A percentile compares a stretch with the other conserved stretches of the same genome.
Evolutionary conservation across 1,140 invertebrate species (phyloP).

Genomic region (Globodera rostochiensis): DNA sequence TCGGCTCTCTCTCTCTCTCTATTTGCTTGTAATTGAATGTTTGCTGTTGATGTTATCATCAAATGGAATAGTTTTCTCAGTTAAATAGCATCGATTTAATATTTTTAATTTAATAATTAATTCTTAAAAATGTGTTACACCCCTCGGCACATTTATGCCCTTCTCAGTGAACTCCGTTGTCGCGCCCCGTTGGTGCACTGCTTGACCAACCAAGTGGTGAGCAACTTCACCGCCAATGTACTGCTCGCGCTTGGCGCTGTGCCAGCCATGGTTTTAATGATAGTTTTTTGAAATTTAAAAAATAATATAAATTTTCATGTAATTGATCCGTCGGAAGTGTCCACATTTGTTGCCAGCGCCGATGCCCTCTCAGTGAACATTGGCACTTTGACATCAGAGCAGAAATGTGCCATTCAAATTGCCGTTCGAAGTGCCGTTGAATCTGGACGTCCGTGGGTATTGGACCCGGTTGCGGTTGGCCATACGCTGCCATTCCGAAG

Average conservation of each 20-base stretch:
- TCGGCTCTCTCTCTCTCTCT: too few species aligned
- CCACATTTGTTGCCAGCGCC: neutral
- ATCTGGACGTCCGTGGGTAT: neutral
- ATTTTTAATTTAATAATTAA: neutral
- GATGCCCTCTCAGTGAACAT: conserved; percentile 2
- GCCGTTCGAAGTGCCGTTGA: neutral
- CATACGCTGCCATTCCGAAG: neutral
- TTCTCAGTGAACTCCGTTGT: neutral
- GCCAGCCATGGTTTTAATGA: neutral
- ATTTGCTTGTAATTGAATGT: too few species aligned
- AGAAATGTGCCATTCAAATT: neutral
- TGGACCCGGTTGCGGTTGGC: conserved; percentile 11
- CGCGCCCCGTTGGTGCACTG: neutral
- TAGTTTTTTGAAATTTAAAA: neutral
- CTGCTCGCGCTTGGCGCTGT: conserved; percentile 12
- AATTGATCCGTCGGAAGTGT: neutral
- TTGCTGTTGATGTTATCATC: too few species aligned
- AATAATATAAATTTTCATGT: neutral
- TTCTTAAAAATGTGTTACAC: neutral
- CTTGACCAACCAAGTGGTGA: neutral
- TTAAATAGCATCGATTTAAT: neutral
- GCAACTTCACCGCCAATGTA: conserved; percentile 14
- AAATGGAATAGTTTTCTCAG: too few species aligned
- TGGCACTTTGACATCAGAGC: neutral
- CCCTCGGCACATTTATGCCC: neutral